These are phyloP conservation scores for Grammatotria lemairii DNA, from an alignment of 2,113 vertebrate species.

Conservation along the genomic window DNA sequence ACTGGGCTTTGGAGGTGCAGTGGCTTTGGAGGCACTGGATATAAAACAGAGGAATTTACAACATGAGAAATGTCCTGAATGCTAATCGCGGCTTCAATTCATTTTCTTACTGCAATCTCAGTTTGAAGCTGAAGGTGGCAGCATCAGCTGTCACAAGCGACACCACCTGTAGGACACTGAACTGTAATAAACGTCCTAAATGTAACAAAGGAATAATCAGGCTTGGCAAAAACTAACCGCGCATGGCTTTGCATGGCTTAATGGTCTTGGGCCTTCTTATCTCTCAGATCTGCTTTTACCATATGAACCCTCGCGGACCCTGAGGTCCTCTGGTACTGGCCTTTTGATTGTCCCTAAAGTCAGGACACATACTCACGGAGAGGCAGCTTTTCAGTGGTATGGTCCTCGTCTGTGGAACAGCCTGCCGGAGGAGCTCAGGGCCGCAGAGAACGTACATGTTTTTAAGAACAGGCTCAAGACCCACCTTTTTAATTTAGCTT, in stretches of 20 bases:
- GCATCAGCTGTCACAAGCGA: neutral
- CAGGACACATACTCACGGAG: too few relatives aligned
- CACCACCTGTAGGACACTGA: neutral
- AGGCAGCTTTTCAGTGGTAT: too few relatives aligned
- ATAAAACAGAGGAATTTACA: neutral
- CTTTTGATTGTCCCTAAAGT: too few relatives aligned
- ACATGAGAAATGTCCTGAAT: neutral
- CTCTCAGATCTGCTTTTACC: too few relatives aligned
- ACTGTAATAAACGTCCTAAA: neutral
- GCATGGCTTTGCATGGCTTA: neutral
- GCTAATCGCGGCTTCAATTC: neutral
- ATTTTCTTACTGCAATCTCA: neutral
- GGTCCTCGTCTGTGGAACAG: too few relatives aligned
- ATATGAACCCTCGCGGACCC: too few relatives aligned
- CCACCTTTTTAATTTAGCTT: too few relatives aligned
- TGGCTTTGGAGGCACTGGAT: slow-evolving; percentile 93
- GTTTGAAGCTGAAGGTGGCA: slow-evolving; percentile 48
- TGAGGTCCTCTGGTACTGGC: too few relatives aligned
- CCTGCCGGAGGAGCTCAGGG: too few relatives aligned
- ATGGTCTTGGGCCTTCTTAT: too few relatives aligned
- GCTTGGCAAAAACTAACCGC: neutral
- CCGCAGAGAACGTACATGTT: too few relatives aligned
- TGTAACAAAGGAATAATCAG: neutral
- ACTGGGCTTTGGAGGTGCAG: slow-evolving; percentile 79
- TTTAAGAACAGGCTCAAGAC: too few relatives aligned